Base-by-base conservation (phyloP, 2,888 invertebrate species). In the Pyrrhosoma nymphula region DNA sequence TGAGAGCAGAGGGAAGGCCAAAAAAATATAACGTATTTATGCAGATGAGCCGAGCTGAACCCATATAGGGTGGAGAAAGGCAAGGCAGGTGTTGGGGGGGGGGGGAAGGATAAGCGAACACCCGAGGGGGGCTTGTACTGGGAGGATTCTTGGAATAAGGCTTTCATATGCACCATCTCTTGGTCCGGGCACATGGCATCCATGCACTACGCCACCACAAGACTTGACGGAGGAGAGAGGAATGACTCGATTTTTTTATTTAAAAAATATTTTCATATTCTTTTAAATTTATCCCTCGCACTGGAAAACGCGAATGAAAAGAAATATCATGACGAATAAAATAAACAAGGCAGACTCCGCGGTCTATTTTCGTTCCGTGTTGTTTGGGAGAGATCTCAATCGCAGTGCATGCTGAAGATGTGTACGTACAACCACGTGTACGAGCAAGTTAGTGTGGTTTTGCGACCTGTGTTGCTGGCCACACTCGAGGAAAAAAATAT, bases 1-100 rank as follows among this genome's bases (percentile, higher is more conserved):
- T 8, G 82, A 23, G 35, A 18, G 4, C 12, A 35, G 4, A 35
- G 35, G 35, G 35, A n/a, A 35, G 14, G 35, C 6, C 16, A 18
- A 30, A 35, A 35, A 82, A 82, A 35, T 47, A 47, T 82, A 82
- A 82, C 82, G 26, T 82, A 82, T 82, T 82, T 82, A 82, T 82
- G 82, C 82, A 82, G 82, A 82, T 82, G 82, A 82, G 82, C 35
- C 82, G 82, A 12, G 82, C 30, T 30, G 82, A 82, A 35, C 82
- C 26, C 69, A 47, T 47, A 20, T 60, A 20, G 82, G 82, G 82
- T 12, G 23, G 69, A 30, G 82, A n/a, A 82, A 60, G 20, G 82
- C 16, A 82, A 82, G 82, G 35, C 14, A 82, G 82, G 30, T 82
- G 82, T 0, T 8, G 1, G 35, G 16, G 35, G 3, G 35, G 30